Evolutionary conservation across 2,888 invertebrate species (phyloP).

Genomic region (Apoderus coryli): DNA sequence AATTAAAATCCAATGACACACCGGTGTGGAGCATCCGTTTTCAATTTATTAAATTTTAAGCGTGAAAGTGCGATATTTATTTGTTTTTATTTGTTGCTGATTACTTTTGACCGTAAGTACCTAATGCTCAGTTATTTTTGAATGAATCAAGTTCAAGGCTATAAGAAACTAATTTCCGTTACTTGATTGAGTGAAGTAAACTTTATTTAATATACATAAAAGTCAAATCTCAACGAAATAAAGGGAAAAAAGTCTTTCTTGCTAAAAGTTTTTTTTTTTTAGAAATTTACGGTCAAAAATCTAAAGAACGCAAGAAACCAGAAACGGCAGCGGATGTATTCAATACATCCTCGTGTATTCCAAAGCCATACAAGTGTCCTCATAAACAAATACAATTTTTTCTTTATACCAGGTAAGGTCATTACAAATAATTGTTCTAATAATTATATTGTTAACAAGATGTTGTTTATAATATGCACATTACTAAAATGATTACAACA

Average conservation of each 20-base stretch:
- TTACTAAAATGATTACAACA: no score
- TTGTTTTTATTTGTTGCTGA: conserved; percentile 19
- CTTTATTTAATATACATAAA: no score
- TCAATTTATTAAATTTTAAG: no score
- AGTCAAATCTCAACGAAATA: no score
- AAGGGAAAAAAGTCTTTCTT: no score
- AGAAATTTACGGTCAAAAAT: conserved; percentile 35
- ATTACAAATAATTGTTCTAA: no score
- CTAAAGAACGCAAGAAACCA: conserved; percentile 31
- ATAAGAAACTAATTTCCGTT: no score
- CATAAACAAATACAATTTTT: conserved; percentile 72
- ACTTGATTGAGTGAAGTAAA: no score
- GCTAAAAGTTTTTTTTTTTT: conserved; percentile 20
- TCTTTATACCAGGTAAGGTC: conserved; percentile 64
- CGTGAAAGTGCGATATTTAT: conserved; percentile 19
- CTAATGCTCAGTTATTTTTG: neutral
- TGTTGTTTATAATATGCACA: no score
- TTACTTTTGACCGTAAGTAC: conserved; percentile 21
- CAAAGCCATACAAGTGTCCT: conserved; percentile 66
- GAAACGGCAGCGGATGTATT: conserved; percentile 51
- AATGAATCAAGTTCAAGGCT: conserved; percentile 2
- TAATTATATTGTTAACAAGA: no score
- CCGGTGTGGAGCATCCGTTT: no score
- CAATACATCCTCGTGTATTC: conserved; percentile 68
- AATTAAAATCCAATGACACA: no score